These are phyloP conservation scores for Coluber constrictor DNA, from an alignment of 2,797 vertebrate genomes.

Conservation along the genomic window DNA sequence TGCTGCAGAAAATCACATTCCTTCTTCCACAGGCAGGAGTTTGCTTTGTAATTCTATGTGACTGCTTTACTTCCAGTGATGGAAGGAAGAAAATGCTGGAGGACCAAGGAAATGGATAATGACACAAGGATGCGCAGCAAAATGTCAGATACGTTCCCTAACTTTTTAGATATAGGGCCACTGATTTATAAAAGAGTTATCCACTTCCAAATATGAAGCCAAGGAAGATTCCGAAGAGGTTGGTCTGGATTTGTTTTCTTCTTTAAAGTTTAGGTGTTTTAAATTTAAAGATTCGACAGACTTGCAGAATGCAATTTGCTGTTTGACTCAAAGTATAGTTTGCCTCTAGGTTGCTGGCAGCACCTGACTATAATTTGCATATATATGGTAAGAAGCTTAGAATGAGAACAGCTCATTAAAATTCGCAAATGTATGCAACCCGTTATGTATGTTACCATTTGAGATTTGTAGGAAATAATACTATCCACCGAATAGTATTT, in stretches of 20 bases:
- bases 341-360: slow-evolving; percentile 2
- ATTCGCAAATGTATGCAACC: background rate
- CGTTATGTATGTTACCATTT: background rate
- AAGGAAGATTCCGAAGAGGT: fast-evolving
- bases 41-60: slow-evolving; percentile 35
- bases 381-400: background rate
- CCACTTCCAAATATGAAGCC: slow-evolving; percentile 27
- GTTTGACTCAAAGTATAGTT: slow-evolving; percentile 21
- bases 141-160: slow-evolving; percentile 61
- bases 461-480: background rate
- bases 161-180: slow-evolving; percentile 64
- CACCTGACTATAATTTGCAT: background rate
- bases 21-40: slow-evolving; percentile 43
- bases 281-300: slow-evolving; percentile 39
- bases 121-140: slow-evolving; percentile 56
- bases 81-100: slow-evolving; percentile 43
- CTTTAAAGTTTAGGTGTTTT: slow-evolving; percentile 26
- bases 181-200: slow-evolving; percentile 33
- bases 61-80: slow-evolving; percentile 19
- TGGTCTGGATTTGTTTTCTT: background rate
- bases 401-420: background rate
- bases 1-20: slow-evolving; percentile 44
- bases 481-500: background rate
- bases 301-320: slow-evolving; percentile 21
- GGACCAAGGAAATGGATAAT: slow-evolving; percentile 52